phyloP scores from a whole-genome alignment of 2,113 vertebrate genomes.

The Sinocyclocheilus rhinocerous region DNA sequence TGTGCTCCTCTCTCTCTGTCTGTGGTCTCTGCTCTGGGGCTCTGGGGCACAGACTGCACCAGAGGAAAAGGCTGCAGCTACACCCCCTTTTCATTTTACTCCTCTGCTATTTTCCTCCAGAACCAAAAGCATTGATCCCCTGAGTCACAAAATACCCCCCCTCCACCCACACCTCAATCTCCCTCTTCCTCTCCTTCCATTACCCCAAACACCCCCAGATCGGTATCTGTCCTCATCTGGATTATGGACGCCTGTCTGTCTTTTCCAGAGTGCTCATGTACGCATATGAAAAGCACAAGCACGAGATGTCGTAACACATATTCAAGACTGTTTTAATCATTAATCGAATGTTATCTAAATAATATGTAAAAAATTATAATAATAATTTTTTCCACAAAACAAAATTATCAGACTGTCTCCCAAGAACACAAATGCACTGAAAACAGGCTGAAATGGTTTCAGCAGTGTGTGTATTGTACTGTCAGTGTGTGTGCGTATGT shows the following conservation, averaged over 20 bases:
- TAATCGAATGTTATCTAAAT: not conserved
- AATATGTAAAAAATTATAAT: not conserved
- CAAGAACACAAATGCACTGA: not conserved
- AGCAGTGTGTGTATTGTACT: conserved; percentile 20
- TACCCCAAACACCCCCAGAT: conserved; percentile 24
- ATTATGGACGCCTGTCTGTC: conserved; percentile 42
- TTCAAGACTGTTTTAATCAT: not conserved
- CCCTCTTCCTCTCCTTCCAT: conserved; percentile 20
- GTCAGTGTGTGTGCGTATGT: not conserved
- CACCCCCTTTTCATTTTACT: conserved; percentile 58
- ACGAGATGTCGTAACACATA: not conserved
- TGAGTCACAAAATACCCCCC: conserved; percentile 40
- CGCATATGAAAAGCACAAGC: not conserved
- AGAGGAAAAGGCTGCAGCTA: conserved; percentile 72
- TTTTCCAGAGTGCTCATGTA: conserved; percentile 39
- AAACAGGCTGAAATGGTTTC: not conserved
- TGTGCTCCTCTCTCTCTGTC: conserved; percentile 61
- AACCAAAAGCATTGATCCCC: conserved; percentile 45
- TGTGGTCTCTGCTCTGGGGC: conserved; percentile 65
- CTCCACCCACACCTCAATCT: conserved; percentile 39
- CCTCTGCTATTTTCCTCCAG: conserved; percentile 43
- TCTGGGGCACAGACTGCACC: conserved; percentile 70
- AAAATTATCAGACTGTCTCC: not conserved
- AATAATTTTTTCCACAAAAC: not conserved
- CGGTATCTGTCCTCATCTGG: not conserved